These are phyloP conservation scores for Aphrocallistes beatrix DNA, from an alignment of 37 sponge, comb jelly and placozoan genomes.

Conservation along the genomic window DNA sequence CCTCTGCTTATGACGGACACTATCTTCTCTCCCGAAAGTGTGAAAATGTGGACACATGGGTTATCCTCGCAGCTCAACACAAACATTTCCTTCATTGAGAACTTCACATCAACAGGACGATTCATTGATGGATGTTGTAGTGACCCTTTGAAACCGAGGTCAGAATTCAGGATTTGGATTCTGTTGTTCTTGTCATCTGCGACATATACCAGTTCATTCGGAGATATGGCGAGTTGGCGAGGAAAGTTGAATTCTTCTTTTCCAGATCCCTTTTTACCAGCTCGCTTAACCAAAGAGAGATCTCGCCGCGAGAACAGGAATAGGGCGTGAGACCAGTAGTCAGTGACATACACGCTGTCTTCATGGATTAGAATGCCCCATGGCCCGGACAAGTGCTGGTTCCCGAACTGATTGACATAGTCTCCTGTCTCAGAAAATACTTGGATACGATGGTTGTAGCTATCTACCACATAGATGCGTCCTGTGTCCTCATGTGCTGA, in stretches of 20 bases:
- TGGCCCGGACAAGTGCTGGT: background rate
- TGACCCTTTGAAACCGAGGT: background rate
- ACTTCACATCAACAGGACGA: background rate
- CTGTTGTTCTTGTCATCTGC: background rate
- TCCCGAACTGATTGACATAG: background rate
- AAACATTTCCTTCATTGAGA: background rate
- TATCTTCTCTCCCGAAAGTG: background rate
- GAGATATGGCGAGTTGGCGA: background rate
- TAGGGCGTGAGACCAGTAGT: background rate
- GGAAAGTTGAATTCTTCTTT: background rate
- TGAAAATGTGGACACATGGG: background rate
- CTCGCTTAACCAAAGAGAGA: background rate
- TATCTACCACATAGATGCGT: background rate
- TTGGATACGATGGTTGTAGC: background rate
- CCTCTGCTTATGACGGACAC: background rate
- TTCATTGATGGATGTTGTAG: too few species aligned
- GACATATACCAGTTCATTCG: background rate
- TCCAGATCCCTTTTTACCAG: background rate
- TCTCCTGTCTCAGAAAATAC: constrained; percentile 6
- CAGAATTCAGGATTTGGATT: background rate
- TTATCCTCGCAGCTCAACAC: background rate
- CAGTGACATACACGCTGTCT: background rate
- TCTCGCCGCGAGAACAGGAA: background rate
- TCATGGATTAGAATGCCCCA: background rate
- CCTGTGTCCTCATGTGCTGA: too few species aligned